Evolutionary conservation across 2,888 invertebrate species (phyloP).

Genomic region (Deroplatys truncata): DNA sequence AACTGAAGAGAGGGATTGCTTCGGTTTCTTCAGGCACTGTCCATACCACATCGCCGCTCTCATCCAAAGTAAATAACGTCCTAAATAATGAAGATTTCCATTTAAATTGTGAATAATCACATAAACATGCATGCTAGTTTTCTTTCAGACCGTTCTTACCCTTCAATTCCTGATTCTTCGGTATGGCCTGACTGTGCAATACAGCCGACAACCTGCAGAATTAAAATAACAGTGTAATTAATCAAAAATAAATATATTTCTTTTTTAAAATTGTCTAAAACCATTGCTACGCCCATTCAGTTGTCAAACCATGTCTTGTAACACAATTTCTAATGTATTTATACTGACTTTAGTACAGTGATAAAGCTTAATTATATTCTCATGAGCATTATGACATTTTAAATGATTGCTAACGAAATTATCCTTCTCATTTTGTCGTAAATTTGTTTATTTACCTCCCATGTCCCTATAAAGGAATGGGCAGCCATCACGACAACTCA

Average conservation of each 20-base stretch:
- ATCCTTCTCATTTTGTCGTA: background rate
- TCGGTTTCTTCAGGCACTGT: constrained; percentile 53
- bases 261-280: background rate
- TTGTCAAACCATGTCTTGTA: constrained; percentile 13
- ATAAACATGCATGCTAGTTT: background rate
- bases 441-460: constrained; percentile 48
- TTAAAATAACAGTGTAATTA: constrained; percentile 26
- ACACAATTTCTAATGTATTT: background rate
- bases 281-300: constrained; percentile 16
- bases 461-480: constrained; percentile 49
- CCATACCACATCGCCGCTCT: constrained; percentile 61
- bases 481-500: constrained; percentile 40
- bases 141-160: constrained; percentile 40
- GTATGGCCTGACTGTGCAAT: constrained; percentile 45
- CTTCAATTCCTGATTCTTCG: constrained; percentile 50
- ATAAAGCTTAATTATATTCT: background rate
- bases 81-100: constrained; percentile 34
- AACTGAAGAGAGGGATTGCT: constrained; percentile 58
- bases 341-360: background rate
- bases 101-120: background rate
- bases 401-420: background rate
- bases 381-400: background rate
- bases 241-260: background rate
- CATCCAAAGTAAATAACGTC: constrained; percentile 52
- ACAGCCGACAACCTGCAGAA: constrained; percentile 47